Conservation (phyloP, 2,113 vertebrate species). For the Astatotilapia flaviijosephi region DNA sequence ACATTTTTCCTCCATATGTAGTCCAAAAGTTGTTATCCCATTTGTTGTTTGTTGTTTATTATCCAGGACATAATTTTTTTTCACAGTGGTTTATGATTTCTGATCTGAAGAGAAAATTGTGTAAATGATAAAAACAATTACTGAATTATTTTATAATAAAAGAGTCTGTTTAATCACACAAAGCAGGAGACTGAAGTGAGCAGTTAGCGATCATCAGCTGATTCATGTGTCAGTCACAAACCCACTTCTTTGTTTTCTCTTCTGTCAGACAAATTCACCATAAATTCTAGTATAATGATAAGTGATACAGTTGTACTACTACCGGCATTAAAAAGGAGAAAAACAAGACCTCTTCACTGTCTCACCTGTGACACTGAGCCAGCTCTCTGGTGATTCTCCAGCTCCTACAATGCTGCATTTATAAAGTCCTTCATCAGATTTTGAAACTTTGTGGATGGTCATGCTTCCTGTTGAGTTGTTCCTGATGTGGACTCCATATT, state of each 20-base stretch:
- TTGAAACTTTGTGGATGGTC: background rate
- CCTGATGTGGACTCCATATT: background rate
- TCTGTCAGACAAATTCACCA: background rate
- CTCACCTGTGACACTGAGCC: background rate
- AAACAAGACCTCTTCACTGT: background rate
- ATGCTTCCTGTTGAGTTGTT: background rate
- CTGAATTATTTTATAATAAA: background rate
- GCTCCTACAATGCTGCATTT: background rate
- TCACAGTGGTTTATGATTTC: background rate
- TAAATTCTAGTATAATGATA: rapidly evolving
- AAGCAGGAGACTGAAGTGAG: rapidly evolving
- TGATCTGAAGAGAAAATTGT: background rate
- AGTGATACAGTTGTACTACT: background rate
- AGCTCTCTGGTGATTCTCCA: background rate
- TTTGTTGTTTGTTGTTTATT: background rate
- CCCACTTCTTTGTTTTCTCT: background rate
- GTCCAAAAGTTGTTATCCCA: rapidly evolving
- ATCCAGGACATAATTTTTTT: background rate
- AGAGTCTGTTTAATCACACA: background rate
- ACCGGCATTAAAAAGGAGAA: background rate
- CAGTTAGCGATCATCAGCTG: background rate
- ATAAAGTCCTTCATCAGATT: background rate
- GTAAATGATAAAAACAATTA: rapidly evolving
- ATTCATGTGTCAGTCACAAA: background rate
- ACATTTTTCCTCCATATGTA: background rate